Percentiles rank a stretch among this genome's conserved stretches.
Evolutionary conservation across 2,888 invertebrate species (phyloP).

Genomic region (Diabrotica balteata): DNA sequence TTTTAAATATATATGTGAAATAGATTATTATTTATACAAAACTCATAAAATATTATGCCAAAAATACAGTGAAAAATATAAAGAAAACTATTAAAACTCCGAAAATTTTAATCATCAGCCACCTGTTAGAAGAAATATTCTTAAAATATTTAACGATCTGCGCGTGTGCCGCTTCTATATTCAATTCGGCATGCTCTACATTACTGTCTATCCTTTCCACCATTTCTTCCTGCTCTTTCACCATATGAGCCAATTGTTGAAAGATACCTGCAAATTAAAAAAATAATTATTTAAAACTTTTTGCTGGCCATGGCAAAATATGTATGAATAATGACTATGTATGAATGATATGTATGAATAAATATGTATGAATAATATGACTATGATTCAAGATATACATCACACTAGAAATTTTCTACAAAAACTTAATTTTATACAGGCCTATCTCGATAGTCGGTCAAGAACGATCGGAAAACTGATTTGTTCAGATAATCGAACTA

Average conservation of each 20-base stretch:
- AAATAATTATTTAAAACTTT: too few relatives aligned
- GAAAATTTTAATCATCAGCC: slow-evolving; percentile 99
- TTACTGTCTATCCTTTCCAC: slow-evolving; percentile 97
- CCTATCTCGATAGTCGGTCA: too few relatives aligned
- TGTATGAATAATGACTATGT: too few relatives aligned
- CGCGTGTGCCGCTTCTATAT: slow-evolving; percentile 96
- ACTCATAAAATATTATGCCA: slow-evolving; percentile 66
- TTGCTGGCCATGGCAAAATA: too few relatives aligned
- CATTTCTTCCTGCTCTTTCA: slow-evolving; percentile 98
- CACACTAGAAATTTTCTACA: too few relatives aligned
- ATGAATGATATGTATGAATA: too few relatives aligned
- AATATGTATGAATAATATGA: too few relatives aligned
- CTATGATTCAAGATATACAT: too few relatives aligned
- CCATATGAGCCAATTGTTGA: slow-evolving; percentile 94
- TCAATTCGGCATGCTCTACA: slow-evolving; percentile 92
- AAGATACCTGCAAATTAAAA: slow-evolving; percentile 72
- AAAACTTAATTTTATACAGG: too few relatives aligned
- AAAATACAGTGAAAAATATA: slow-evolving; percentile 96
- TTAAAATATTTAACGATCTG: slow-evolving; percentile 98
- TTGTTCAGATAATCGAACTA: too few relatives aligned
- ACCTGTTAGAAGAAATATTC: slow-evolving; percentile 94
- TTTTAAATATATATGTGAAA: slow-evolving; percentile 2
- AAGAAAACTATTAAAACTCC: slow-evolving; percentile 98
- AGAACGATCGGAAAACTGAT: too few relatives aligned
- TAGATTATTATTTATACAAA: slow-evolving; percentile 32